Conservation (phyloP, 2,797 vertebrate species). For the Sebastes diploproa region DNA sequence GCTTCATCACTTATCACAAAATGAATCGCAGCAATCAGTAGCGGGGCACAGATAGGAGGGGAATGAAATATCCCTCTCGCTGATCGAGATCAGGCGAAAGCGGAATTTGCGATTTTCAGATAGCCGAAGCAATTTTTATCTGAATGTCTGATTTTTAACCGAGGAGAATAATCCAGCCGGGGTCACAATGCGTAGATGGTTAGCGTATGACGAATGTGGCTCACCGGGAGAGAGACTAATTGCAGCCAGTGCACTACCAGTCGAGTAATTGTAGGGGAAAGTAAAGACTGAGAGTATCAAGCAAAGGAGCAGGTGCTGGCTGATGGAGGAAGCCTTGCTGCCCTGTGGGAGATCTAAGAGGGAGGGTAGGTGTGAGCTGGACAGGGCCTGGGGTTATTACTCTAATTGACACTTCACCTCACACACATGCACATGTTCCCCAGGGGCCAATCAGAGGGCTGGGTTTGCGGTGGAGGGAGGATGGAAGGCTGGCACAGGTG, state of each 20-base stretch:
- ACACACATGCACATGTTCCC: conserved; percentile 80
- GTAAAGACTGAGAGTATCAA: conserved; percentile 63
- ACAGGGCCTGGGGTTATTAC: conserved; percentile 89
- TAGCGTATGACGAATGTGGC: conserved; percentile 56
- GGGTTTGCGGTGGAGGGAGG: conserved; percentile 67
- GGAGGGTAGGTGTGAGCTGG: conserved; percentile 80
- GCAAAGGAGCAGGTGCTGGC: conserved; percentile 82
- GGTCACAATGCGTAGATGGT: conserved; percentile 45
- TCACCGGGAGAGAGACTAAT: conserved; percentile 66
- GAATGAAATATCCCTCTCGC: conserved; percentile 54
- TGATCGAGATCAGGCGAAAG: conserved; percentile 54
- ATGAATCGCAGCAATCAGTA: conserved; percentile 58
- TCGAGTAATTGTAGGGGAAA: conserved; percentile 69
- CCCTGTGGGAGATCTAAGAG: conserved; percentile 76
- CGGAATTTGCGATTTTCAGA: conserved; percentile 60
- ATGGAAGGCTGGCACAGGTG: conserved; percentile 83
- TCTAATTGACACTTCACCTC: conserved; percentile 95
- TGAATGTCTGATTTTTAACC: conserved; percentile 48
- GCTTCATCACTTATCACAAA: conserved; percentile 67
- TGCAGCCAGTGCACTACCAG: conserved; percentile 58
- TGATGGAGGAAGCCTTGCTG: conserved; percentile 76
- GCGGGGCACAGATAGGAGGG: conserved; percentile 46
- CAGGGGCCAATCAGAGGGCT: conserved; percentile 84
- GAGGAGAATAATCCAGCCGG: conserved; percentile 29
- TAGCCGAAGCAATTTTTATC: conserved; percentile 58